Conservation (phyloP, 2,888 invertebrate genomes). For the Agriotes lineatus region DNA sequence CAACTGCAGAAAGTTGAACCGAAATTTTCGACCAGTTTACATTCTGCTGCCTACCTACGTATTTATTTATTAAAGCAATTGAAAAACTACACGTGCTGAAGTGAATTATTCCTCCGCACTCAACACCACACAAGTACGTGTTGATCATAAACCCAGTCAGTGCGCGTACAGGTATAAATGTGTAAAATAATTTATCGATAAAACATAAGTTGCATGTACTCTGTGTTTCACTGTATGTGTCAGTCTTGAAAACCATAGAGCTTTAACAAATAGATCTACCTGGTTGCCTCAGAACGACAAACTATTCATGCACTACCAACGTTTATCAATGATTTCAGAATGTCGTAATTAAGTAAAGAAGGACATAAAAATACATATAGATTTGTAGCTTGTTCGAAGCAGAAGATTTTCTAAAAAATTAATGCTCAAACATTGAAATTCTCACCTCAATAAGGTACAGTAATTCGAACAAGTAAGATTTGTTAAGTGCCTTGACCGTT, state of each 20-base stretch:
- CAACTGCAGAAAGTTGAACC: not conserved
- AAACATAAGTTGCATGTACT: constrained; percentile 41
- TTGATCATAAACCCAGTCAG: constrained; percentile 42
- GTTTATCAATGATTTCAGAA: not conserved
- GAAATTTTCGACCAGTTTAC: constrained; percentile 10
- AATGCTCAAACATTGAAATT: constrained; percentile 1
- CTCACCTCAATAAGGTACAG: constrained; percentile 20
- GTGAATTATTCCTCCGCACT: constrained; percentile 41
- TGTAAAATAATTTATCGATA: constrained; percentile 48
- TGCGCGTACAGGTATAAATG: constrained; percentile 35
- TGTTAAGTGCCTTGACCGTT: constrained; percentile 24
- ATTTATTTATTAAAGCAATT: constrained; percentile 32
- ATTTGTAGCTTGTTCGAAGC: too few relatives aligned
- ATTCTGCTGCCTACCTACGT: constrained; percentile 5
- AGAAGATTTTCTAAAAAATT: too few relatives aligned
- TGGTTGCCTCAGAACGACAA: not conserved
- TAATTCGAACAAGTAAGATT: constrained; percentile 22
- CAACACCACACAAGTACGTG: constrained; percentile 41
- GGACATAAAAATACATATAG: too few relatives aligned
- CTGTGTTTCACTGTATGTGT: constrained; percentile 33
- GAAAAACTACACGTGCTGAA: constrained; percentile 36
- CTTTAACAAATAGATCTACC: constrained; percentile 5
- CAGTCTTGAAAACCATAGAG: constrained; percentile 8
- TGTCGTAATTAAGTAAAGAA: too few relatives aligned
- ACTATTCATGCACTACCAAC: not conserved